Conservation (phyloP, 1,140 invertebrate genomes). For the Lepidotrigona ventralis region DNA sequence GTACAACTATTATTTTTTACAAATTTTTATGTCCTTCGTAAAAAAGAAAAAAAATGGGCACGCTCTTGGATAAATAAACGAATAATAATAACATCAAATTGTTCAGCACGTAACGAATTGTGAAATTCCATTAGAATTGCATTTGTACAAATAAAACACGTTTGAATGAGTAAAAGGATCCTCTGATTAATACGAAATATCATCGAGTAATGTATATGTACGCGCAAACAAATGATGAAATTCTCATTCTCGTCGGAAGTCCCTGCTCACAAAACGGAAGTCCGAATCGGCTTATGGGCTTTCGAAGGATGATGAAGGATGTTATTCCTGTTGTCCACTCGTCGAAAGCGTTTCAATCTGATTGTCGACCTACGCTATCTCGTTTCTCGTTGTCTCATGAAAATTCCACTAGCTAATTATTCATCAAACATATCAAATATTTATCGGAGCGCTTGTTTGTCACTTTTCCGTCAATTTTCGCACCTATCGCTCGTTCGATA, state of each 20-base stretch:
- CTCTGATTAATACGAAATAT: not conserved
- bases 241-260: not conserved
- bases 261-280: not conserved
- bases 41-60: too few species aligned
- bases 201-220: not conserved
- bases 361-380: not conserved
- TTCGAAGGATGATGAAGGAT: not conserved
- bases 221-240: not conserved
- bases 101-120: too few species aligned
- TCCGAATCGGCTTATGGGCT: slow-evolving; percentile 19
- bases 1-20: too few species aligned
- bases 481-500: too few species aligned
- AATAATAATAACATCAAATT: too few species aligned
- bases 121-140: too few species aligned
- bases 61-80: too few species aligned
- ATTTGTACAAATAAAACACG: not conserved
- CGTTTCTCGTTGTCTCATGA: fast-evolving
- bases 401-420: not conserved
- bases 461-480: too few species aligned
- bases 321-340: not conserved
- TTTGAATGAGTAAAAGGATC: too few species aligned
- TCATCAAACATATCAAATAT: not conserved
- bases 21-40: too few species aligned
- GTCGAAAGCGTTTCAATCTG: not conserved
- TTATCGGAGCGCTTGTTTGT: not conserved